A percentile compares a stretch with the other conserved stretches of the same genome.
Conservation (phyloP, 2,797 vertebrate genomes). For the Pseudopleuronectes americanus region DNA sequence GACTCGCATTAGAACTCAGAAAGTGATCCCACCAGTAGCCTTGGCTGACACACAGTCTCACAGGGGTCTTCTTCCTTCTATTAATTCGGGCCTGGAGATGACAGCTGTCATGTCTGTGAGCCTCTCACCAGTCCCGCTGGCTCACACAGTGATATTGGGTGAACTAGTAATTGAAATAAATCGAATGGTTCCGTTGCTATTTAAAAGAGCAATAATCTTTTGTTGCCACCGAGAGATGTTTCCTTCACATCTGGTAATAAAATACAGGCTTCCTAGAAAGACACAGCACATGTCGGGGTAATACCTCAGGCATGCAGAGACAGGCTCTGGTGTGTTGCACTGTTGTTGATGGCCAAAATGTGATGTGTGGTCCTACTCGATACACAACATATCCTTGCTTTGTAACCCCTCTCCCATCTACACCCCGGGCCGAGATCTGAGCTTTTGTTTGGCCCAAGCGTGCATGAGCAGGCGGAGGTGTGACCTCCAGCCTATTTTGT, state of each 20-base stretch:
- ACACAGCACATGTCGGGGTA: neutral
- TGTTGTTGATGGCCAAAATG: constrained; percentile 26
- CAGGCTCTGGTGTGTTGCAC: constrained; percentile 22
- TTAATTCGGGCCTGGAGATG: constrained; percentile 71
- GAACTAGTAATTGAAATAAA: constrained; percentile 30
- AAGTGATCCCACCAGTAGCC: constrained; percentile 31
- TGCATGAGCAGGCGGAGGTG: constrained; percentile 74
- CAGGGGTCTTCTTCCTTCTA: constrained; percentile 56
- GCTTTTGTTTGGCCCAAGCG: constrained; percentile 74
- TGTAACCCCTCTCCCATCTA: constrained; percentile 31
- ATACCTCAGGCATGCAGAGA: constrained; percentile 32
- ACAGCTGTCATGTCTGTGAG: constrained; percentile 68
- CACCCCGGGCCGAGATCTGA: constrained; percentile 39
- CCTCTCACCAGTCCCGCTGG: constrained; percentile 45
- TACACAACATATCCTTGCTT: constrained; percentile 20
- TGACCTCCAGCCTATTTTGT: constrained; percentile 82
- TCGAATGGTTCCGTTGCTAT: neutral
- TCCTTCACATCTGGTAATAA: constrained; percentile 27
- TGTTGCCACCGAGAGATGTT: constrained; percentile 16
- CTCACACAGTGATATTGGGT: constrained; percentile 21
- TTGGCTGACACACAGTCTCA: constrained; percentile 39
- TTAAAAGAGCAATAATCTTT: neutral
- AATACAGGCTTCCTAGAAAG: constrained; percentile 50
- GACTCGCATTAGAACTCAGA: constrained; percentile 21
- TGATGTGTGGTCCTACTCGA: constrained; percentile 9